These are phyloP conservation scores for Python bivittatus DNA, from an alignment of 2,113 vertebrate genomes.

Conservation along the genomic window DNA sequence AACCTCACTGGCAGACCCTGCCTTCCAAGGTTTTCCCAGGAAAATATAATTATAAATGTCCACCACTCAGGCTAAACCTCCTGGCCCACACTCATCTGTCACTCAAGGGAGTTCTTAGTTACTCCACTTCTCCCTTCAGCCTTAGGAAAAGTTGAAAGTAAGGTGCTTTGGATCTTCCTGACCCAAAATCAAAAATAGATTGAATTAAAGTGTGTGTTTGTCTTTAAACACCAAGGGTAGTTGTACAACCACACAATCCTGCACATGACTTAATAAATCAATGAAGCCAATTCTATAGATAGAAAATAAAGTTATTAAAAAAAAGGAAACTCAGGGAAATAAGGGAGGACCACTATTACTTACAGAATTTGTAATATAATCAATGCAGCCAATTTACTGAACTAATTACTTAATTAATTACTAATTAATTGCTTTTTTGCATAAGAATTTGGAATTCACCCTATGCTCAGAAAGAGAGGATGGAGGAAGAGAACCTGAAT, in stretches of 20 bases:
- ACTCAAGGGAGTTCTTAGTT: background rate
- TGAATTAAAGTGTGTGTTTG: no score
- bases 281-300: background rate
- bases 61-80: background rate
- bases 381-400: background rate
- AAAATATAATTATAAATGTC: background rate
- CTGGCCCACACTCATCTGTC: background rate
- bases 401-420: background rate
- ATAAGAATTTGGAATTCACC: background rate
- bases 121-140: background rate
- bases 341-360: background rate
- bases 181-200: background rate
- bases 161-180: background rate
- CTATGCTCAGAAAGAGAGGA: background rate
- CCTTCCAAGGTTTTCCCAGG: background rate
- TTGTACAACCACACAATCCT: background rate
- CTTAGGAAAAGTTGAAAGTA: background rate
- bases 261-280: background rate
- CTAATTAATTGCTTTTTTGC: background rate
- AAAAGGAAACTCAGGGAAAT: background rate
- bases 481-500: background rate
- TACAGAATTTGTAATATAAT: background rate
- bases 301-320: background rate
- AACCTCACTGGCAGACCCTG: background rate
- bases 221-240: background rate